Conservation (phyloP, 2,113 vertebrate genomes). For the Festucalex cinctus region DNA sequence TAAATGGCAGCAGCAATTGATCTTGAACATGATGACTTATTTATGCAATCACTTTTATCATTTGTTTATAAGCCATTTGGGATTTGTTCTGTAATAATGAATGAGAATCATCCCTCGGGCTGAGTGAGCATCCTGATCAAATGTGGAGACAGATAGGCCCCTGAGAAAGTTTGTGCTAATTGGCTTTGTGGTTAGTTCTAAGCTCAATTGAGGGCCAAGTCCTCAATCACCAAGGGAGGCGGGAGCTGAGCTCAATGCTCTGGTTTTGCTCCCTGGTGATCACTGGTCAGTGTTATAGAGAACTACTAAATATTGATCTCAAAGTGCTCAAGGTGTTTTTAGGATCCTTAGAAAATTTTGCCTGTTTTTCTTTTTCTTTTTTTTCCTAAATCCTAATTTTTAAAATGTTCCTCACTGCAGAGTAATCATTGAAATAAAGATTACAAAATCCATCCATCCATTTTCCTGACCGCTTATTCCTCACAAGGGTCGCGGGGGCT, state of each 20-base stretch:
- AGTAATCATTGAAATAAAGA: no score
- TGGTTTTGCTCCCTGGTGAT: constrained; percentile 24
- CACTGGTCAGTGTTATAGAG: constrained; percentile 24
- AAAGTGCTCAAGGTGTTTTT: background rate
- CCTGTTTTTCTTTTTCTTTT: background rate
- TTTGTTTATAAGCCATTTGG: background rate
- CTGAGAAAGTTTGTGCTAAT: constrained; percentile 46
- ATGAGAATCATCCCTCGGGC: constrained; percentile 12
- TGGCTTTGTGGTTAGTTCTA: constrained; percentile 51
- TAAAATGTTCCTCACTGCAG: no score
- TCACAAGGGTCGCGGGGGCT: no score
- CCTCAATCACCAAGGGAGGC: constrained; percentile 34
- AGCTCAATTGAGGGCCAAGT: constrained; percentile 46
- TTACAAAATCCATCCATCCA: no score
- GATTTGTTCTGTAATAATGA: constrained; percentile 12
- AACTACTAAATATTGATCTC: constrained; percentile 44
- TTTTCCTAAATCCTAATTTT: background rate
- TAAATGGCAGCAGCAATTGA: background rate
- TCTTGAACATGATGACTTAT: background rate
- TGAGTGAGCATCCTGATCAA: constrained; percentile 34
- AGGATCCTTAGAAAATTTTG: no score
- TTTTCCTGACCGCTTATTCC: no score
- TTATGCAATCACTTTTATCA: constrained; percentile 4
- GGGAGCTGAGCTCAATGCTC: constrained; percentile 18
- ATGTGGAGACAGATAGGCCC: constrained; percentile 32